Evolutionary conservation across 1,140 invertebrate species (phyloP).

Genomic region (Rhopalosiphum maidis): DNA sequence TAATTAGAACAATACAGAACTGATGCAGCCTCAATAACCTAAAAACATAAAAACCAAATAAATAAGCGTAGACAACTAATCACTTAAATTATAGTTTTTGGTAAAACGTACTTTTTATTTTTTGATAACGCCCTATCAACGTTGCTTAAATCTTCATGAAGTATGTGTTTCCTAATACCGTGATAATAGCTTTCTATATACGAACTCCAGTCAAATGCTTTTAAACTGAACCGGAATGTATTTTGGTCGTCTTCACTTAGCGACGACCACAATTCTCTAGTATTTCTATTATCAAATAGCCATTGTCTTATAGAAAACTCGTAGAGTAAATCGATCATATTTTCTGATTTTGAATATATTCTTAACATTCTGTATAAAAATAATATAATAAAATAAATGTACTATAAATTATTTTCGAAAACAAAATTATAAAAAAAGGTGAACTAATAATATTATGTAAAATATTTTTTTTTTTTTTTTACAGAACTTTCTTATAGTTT

Average conservation of each 20-base stretch:
- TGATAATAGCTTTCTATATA: background rate
- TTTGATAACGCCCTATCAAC: background rate
- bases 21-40: background rate
- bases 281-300: slow-evolving; percentile 19
- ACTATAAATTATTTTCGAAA: background rate
- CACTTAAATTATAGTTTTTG: too few relatives aligned
- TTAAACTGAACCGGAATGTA: background rate
- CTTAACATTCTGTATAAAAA: background rate
- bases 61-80: background rate
- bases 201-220: background rate
- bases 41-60: background rate
- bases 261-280: background rate
- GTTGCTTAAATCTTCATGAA: background rate
- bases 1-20: background rate
- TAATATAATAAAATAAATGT: background rate
- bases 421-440: background rate
- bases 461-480: background rate
- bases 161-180: background rate
- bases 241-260: background rate
- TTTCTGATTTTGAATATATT: background rate
- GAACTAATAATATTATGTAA: background rate
- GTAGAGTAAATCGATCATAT: background rate
- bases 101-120: background rate
- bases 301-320: background rate
- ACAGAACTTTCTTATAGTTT: too few relatives aligned